Conservation (phyloP, 2,113 vertebrate species). For the Oncorhynchus kisutch region DNA sequence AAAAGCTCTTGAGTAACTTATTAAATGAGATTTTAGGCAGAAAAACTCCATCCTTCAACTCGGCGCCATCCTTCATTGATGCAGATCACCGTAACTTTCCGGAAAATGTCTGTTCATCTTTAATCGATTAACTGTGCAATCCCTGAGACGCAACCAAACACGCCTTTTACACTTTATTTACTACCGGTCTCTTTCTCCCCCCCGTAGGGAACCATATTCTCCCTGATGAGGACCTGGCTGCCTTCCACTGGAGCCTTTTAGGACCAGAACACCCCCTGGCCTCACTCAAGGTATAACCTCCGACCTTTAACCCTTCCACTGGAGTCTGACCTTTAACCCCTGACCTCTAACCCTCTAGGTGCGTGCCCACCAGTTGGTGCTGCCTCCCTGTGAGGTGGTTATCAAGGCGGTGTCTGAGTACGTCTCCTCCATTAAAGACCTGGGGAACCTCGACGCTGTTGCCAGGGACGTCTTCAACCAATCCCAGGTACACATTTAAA, state of each 20-base stretch:
- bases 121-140: no score
- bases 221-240: slow-evolving; percentile 92
- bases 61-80: no score
- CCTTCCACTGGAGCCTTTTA: slow-evolving; percentile 92
- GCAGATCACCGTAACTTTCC: no score
- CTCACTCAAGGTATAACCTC: slow-evolving; percentile 83
- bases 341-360: slow-evolving; percentile 63
- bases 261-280: slow-evolving; percentile 92
- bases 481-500: slow-evolving; percentile 78
- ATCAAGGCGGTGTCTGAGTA: slow-evolving; percentile 92
- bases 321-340: no score
- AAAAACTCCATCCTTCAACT: no score
- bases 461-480: slow-evolving; percentile 93
- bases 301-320: no score
- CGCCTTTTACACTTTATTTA: no score
- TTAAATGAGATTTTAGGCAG: no score
- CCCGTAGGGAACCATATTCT: slow-evolving; percentile 87
- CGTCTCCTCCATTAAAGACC: slow-evolving; percentile 86
- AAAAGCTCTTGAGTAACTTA: no score
- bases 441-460: slow-evolving; percentile 83
- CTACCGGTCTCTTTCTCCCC: neutral
- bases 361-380: slow-evolving; percentile 88
- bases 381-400: slow-evolving; percentile 60
- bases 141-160: no score
- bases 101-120: no score